phyloP scores from a whole-genome alignment of 2,888 invertebrate genomes.

The Scaptomyza caliginosa region DNA sequence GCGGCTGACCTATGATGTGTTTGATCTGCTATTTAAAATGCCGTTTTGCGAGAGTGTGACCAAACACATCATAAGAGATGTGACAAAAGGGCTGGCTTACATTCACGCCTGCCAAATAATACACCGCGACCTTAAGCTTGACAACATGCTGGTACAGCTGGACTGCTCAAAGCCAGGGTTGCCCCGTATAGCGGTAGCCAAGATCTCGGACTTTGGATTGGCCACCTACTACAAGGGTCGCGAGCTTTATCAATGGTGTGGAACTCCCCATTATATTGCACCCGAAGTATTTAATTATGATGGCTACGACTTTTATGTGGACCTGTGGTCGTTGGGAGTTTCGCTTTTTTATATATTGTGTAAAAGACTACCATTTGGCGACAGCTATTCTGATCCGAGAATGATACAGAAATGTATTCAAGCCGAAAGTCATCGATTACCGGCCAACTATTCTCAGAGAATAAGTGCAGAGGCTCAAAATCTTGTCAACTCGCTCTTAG shows the following conservation, averaged over 20 bases:
- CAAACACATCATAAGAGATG: constrained; percentile 8
- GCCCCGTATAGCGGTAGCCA: background rate
- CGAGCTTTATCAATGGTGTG: constrained; percentile 18
- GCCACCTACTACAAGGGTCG: constrained; percentile 20
- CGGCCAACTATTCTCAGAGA: background rate
- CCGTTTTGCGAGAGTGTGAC: constrained; percentile 5
- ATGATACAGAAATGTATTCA: background rate
- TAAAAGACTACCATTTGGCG: constrained; percentile 20
- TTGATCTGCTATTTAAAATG: background rate
- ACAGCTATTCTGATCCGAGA: background rate
- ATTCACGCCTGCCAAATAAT: constrained; percentile 30
- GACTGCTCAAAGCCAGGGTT: background rate
- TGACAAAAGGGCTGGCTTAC: constrained; percentile 15
- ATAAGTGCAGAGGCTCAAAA: constrained; percentile 8
- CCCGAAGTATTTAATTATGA: constrained; percentile 26
- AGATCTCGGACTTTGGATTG: constrained; percentile 43
- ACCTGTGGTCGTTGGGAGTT: constrained; percentile 39
- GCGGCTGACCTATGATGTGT: constrained; percentile 22
- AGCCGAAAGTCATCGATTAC: background rate
- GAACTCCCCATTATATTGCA: constrained; percentile 34
- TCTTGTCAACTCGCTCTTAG: constrained; percentile 23
- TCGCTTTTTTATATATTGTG: constrained; percentile 23
- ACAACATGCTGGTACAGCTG: constrained; percentile 26
- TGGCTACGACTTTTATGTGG: constrained; percentile 35
- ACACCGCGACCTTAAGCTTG: constrained; percentile 41